phyloP scores from a whole-genome alignment of 2,797 vertebrate species.

The Tauraco hartlaubi region DNA sequence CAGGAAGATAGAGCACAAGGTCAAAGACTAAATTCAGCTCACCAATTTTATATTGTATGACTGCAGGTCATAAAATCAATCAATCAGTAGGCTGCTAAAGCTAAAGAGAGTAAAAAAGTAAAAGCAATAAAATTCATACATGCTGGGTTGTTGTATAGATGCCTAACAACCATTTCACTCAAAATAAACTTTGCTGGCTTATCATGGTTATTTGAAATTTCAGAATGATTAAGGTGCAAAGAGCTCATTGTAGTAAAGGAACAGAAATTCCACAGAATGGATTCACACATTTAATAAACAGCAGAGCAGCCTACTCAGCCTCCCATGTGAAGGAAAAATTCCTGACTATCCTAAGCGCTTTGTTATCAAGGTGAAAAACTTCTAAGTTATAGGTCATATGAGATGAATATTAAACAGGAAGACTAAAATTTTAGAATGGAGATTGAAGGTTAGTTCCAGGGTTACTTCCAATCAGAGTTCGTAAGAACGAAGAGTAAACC shows the following conservation, averaged over 20 bases:
- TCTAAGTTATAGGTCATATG: not conserved
- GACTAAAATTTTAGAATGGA: not conserved
- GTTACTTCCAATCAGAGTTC: not conserved
- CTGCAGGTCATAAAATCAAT: slow-evolving; percentile 13
- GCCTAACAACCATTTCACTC: not conserved
- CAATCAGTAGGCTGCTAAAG: not conserved
- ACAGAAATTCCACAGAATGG: not conserved
- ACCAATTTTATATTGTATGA: not conserved
- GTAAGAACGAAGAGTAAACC: not conserved
- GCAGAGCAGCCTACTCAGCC: not conserved
- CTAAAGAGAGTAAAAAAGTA: not conserved
- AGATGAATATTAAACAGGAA: not conserved
- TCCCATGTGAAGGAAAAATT: not conserved
- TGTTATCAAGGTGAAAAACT: not conserved
- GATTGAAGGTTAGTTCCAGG: not conserved
- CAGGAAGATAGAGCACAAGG: not conserved
- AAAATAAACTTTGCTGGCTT: not conserved
- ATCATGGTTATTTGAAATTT: not conserved
- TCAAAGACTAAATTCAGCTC: slow-evolving; percentile 9
- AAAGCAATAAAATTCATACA: not conserved
- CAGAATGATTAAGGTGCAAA: not conserved
- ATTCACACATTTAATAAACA: not conserved
- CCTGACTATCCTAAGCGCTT: not conserved
- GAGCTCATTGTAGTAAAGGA: not conserved
- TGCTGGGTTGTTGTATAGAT: not conserved